Percentiles rank a stretch among this genome's conserved stretches.
These are phyloP conservation scores for Contarinia nasturtii DNA, from an alignment of 1,140 invertebrate species.

Conservation along the genomic window DNA sequence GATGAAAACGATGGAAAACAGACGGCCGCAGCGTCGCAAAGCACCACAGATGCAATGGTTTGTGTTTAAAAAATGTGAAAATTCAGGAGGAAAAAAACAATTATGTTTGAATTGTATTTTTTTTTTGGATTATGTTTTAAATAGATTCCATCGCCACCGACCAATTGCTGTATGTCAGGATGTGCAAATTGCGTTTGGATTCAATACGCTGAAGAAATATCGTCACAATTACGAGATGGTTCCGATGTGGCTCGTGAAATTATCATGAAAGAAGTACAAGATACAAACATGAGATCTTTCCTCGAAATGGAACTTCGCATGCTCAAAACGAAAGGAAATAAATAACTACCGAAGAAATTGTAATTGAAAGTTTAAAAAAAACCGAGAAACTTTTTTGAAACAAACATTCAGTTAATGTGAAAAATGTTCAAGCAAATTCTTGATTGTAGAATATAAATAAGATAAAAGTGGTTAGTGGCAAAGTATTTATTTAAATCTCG, in stretches of 20 bases:
- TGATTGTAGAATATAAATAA: too few species aligned
- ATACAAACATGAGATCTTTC: conserved; percentile 65
- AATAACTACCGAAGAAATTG: not conserved
- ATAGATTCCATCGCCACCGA: conserved; percentile 42
- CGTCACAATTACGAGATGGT: conserved; percentile 42
- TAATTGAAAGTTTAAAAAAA: not conserved
- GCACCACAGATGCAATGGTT: not conserved
- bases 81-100: too few species aligned
- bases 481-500: not conserved
- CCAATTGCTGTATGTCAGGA: conserved; percentile 80
- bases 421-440: too few species aligned
- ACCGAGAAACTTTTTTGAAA: too few species aligned
- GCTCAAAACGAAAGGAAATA: not conserved
- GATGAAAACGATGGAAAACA: not conserved
- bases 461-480: not conserved
- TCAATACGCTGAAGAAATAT: conserved; percentile 68
- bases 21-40: not conserved
- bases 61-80: too few species aligned
- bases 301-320: conserved; percentile 48
- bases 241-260: conserved; percentile 45
- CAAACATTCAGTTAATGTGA: too few species aligned
- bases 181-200: conserved; percentile 93
- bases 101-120: too few species aligned
- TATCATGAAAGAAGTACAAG: conserved; percentile 57
- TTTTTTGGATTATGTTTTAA: not conserved